Evolutionary conservation across 1,140 invertebrate species (phyloP), one percentile per base, ranked within the genome.

Genomic region (Ericerus pela): DNA sequence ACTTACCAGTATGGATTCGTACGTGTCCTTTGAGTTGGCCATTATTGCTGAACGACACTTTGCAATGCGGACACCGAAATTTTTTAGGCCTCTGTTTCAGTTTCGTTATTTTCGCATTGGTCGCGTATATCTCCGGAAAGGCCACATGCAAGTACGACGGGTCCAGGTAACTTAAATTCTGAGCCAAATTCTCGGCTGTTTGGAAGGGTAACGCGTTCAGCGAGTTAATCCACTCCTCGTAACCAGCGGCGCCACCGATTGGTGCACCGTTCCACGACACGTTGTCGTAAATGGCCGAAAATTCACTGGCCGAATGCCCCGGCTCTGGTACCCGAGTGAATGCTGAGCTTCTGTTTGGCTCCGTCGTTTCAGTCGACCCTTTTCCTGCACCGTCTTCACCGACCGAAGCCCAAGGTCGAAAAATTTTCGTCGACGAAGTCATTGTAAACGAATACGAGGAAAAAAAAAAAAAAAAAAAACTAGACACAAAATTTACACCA

Each of bases 11-110:
- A 67, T 95, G 90, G 41, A 93, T 93, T 20, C 90, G 73, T 14
- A 91, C 78, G 65, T 95, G 90, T 55, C 89, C 89, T 67, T 86
- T 89, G 0, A 95, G 73, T 64, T 95, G 90, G 0, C 90, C 89
- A 67, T 92, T 92, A 67, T 94, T 95, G 29, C 86, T 90, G 66
- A 94, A 94, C 0, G 85, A 85, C 0, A 90, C 85, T 56, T 87
- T 76, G 66, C 89, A 94, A 63, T 88, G 81, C 0, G 85, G 84
- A 67, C 89, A 94, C 59, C 80, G 81, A 66, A 89, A 93, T 62
- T 87, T 86, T 67, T 93, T 93, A 0, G 88, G 88, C 4, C 89
- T 72, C 60, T 86, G 77, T 63, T 91, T 89, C 57, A 81, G 76
- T 0, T 76, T 72, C 57, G 75, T 77, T 4, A 79, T 58, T 0